These are phyloP conservation scores for Grapholita molesta DNA, from an alignment of 1,140 invertebrate genomes.

Conservation along the genomic window DNA sequence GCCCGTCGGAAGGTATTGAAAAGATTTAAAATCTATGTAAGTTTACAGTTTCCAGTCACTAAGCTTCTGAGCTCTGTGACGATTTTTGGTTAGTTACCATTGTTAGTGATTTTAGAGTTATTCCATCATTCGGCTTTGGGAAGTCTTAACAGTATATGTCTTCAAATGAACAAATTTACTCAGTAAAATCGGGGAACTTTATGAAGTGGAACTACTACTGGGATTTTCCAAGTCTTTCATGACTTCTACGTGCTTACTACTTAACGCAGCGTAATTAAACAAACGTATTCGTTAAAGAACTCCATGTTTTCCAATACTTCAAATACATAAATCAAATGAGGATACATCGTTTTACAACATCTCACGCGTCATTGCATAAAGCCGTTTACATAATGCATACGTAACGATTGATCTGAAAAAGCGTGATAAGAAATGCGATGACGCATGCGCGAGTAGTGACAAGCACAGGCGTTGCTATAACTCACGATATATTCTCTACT, in stretches of 20 bases:
- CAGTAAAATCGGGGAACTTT: too few species aligned
- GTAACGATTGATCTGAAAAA: constrained; percentile 8
- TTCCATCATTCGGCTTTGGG: too few species aligned
- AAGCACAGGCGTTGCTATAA: background rate
- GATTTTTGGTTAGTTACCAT: background rate
- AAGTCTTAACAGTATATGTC: too few species aligned
- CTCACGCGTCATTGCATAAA: background rate
- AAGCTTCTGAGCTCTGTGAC: background rate
- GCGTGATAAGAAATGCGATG: constrained; percentile 9
- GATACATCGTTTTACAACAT: background rate
- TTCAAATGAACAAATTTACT: too few species aligned
- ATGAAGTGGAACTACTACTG: too few species aligned
- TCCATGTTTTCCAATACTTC: background rate
- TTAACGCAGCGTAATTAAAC: too few species aligned
- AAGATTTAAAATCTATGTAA: background rate
- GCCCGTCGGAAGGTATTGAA: background rate
- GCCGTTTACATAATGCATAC: background rate
- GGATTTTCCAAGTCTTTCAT: too few species aligned
- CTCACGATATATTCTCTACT: background rate
- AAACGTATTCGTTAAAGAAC: too few species aligned
- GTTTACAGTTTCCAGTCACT: background rate
- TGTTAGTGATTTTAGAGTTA: background rate
- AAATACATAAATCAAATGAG: background rate
- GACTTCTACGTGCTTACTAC: too few species aligned
- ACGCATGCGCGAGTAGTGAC: background rate